Evolutionary conservation across 2,888 invertebrate species (phyloP).

Genomic region (Phymatocera aterrima): DNA sequence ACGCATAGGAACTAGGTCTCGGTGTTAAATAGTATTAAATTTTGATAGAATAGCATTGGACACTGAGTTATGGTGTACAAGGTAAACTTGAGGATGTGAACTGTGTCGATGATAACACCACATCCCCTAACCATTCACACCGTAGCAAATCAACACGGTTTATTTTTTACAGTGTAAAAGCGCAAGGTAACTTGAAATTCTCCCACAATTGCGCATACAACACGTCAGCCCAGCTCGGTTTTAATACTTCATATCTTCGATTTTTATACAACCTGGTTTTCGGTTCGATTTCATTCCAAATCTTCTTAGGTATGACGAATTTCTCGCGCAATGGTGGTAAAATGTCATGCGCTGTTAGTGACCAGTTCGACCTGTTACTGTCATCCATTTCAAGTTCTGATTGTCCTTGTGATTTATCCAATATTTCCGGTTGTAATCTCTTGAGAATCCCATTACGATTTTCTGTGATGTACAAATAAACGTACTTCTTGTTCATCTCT

Average conservation of each 20-base stretch:
- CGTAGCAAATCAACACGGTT: neutral
- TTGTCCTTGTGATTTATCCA: neutral
- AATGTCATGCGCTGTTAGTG: neutral
- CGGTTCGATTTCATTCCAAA: neutral
- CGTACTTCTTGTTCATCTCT: neutral
- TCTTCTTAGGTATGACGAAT: neutral
- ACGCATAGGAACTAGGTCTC: neutral
- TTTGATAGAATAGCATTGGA: neutral
- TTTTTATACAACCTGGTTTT: too few species aligned
- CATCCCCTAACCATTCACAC: neutral
- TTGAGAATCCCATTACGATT: neutral
- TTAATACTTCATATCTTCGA: neutral
- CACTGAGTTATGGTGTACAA: neutral
- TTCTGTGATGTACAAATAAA: conserved; percentile 2
- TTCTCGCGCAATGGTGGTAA: neutral
- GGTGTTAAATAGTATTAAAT: neutral
- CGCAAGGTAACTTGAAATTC: conserved; percentile 41
- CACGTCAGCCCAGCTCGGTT: conserved; percentile 41
- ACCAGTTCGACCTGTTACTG: neutral
- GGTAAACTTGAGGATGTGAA: neutral
- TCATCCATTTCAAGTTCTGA: neutral
- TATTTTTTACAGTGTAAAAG: conserved; percentile 10
- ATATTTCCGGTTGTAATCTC: neutral
- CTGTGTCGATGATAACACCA: neutral
- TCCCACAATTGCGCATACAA: conserved; percentile 30